Evolutionary conservation across 1,140 invertebrate genomes (phyloP).

Genomic region (Elysia chlorotica): DNA sequence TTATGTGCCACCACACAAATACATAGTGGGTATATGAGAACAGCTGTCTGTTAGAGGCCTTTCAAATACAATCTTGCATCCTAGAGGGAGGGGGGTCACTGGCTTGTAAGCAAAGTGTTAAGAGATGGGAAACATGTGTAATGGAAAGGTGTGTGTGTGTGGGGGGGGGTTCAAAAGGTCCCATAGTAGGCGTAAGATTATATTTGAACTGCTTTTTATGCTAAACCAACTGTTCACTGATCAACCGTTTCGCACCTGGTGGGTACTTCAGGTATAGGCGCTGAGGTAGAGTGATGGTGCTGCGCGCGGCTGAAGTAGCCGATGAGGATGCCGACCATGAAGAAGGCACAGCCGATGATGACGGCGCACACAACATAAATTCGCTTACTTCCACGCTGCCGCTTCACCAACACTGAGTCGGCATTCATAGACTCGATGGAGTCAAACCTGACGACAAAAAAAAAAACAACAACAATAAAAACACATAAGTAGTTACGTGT

Average conservation of each 20-base stretch:
- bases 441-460: constrained; percentile 23
- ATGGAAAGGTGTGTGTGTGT: not conserved
- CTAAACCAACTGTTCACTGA: not conserved
- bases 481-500: not conserved
- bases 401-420: constrained; percentile 25
- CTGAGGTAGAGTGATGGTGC: no score
- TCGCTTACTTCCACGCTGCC: constrained; percentile 22
- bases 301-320: constrained; percentile 25
- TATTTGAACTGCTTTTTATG: not conserved
- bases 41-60: no score
- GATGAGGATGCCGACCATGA: constrained; percentile 25
- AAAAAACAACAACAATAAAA: not conserved
- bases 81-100: no score
- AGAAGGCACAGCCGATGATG: constrained; percentile 17
- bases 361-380: constrained; percentile 8
- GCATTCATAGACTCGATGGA: constrained; percentile 30
- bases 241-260: not conserved
- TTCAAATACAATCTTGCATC: no score
- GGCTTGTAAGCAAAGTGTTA: no score
- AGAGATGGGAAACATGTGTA: not conserved
- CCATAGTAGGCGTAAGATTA: not conserved
- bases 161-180: not conserved
- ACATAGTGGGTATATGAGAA: no score
- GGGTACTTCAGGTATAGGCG: not conserved
- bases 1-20: no score